Percentiles rank a stretch among this genome's conserved stretches.
Conservation (phyloP, 2,113 vertebrate species). For the Anas platyrhynchos region DNA sequence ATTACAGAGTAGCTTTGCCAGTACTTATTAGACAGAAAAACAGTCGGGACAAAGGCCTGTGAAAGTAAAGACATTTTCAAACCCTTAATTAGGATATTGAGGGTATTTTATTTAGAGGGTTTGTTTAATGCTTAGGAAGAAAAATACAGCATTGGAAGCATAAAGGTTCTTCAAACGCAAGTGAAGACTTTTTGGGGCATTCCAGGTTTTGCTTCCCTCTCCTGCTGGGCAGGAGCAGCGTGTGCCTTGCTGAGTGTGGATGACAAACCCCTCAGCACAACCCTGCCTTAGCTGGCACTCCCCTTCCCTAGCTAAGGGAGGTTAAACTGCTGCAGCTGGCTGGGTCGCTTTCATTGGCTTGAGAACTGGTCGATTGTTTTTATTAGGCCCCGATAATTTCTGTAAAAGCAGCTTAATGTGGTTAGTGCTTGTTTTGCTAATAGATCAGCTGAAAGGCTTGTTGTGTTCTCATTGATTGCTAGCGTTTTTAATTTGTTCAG, state of each 20-base stretch:
- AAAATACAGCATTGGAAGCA: not conserved
- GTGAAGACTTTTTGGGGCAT: not conserved
- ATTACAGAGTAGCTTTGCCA: constrained; percentile 28
- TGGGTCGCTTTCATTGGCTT: not conserved
- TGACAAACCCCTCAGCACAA: not conserved
- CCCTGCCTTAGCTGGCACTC: not conserved
- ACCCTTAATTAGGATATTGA: not conserved
- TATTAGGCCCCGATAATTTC: not conserved
- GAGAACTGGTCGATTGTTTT: not conserved
- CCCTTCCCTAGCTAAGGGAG: not conserved
- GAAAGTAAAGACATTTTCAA: not conserved
- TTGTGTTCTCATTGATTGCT: not conserved
- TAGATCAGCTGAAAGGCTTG: not conserved
- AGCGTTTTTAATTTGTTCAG: not conserved
- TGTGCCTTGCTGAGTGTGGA: not conserved
- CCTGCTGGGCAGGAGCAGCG: not conserved
- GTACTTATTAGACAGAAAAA: constrained; percentile 23
- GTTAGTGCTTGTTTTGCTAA: not conserved
- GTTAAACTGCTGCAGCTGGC: not conserved
- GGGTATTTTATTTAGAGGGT: no score
- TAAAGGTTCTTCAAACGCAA: not conserved
- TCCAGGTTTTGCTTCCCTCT: not conserved
- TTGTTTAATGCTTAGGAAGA: not conserved
- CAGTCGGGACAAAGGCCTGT: constrained; percentile 15
- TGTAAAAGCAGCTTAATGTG: not conserved